Conservation (phyloP, 1,140 invertebrate genomes). For the Drosophila grimshawi region DNA sequence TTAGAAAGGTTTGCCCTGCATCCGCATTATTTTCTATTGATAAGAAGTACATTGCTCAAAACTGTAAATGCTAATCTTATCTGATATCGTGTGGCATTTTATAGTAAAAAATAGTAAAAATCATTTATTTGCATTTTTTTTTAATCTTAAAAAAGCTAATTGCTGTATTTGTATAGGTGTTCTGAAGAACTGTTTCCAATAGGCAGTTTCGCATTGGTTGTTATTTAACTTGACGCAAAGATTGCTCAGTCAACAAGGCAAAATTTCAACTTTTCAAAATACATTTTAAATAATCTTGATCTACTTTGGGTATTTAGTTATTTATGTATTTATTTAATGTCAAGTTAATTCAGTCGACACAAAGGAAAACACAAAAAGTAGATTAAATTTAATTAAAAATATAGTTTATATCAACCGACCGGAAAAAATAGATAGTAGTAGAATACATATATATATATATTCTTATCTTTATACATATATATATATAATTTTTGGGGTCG, state of each 20-base stretch:
- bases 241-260: not conserved
- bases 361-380: too few species aligned
- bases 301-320: not conserved
- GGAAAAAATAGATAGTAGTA: too few species aligned
- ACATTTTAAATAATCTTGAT: not conserved
- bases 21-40: too few species aligned
- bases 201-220: not conserved
- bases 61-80: too few species aligned
- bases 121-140: not conserved
- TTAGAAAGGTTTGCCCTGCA: too few species aligned
- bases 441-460: too few species aligned
- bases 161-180: constrained; percentile 14
- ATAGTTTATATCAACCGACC: too few species aligned
- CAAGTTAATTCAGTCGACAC: too few species aligned
- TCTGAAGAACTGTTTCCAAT: not conserved
- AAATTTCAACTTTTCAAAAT: not conserved
- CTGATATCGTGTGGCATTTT: constrained; percentile 15
- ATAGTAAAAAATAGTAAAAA: constrained; percentile 13
- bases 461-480: too few species aligned
- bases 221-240: not conserved
- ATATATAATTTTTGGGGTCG: too few species aligned
- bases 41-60: too few species aligned
- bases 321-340: not conserved
- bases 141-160: constrained; percentile 6
- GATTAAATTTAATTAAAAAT: too few species aligned